Base-by-base conservation (phyloP, 2,888 invertebrate genomes). In the Megalurothrips usitatus region DNA sequence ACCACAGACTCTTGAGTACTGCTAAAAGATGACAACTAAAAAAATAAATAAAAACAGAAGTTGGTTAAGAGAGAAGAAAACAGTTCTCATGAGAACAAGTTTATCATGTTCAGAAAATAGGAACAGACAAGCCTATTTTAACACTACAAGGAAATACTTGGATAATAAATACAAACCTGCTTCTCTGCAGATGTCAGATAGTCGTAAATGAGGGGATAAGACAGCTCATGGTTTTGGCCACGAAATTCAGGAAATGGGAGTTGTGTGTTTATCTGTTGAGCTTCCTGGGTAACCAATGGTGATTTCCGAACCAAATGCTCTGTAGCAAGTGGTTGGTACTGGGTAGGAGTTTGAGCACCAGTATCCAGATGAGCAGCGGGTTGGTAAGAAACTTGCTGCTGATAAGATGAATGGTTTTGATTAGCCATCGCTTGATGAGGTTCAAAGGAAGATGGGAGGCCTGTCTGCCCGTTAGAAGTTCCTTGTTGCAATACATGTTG, bases 171-270 rank as follows among this genome's bases (percentile, higher is more conserved):
- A 81, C 79, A 26, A n/a, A 83, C 83, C 80, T 82, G 81, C 0
- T 82, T 80, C 52, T 83, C 83, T 11, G 82, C 80, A 19, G 81
- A 81, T 0, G 80, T 82, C 19, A 83, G 11, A 79, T 82, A 83
- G 49, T 68, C 68, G 58, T 83, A 83, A 19, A 82, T 82, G 1
- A 83, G 79, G 1, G 82, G 83, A 26, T 80, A 81, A 10, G 82
- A 82, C 8, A 82, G 49, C 79, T 83, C 78, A 78, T 83, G 34
- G 52, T 83, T 81, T 9, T 82, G 80, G 9, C 52, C 81, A 10
- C 78, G 23, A 63, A 82, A 82, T 12, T 82, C 80, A 9, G 82
- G 79, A 34, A 49, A 81, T 43, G 80, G 34, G 1, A 68, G 17
- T 68, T 26, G 79, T 52, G 52, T 10, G 10, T 52, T 52, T 9